phyloP scores from a whole-genome alignment of 2,113 vertebrate genomes.

The Semnopithecus entellus region DNA sequence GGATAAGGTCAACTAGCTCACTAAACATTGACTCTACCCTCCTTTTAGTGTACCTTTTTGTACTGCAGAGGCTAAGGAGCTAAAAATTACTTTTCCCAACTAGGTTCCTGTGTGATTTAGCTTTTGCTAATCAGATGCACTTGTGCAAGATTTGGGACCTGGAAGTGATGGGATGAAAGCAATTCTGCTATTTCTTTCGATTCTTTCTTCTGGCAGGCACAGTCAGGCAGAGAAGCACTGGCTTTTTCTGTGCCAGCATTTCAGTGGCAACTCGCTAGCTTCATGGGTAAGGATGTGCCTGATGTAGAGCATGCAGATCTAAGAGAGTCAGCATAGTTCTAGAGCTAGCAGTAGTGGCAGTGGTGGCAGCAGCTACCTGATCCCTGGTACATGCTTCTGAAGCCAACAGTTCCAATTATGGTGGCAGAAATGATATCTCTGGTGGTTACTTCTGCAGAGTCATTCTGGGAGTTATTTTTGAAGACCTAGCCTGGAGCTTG shows the following conservation, averaged over 20 bases:
- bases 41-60: background rate
- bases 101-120: background rate
- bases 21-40: background rate
- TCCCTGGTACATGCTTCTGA: background rate
- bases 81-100: background rate
- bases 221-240: background rate
- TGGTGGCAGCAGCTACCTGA: background rate
- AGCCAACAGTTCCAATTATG: background rate
- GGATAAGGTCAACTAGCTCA: background rate
- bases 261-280: background rate
- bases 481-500: background rate
- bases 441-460: background rate
- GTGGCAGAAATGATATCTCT: background rate
- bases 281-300: background rate
- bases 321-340: background rate
- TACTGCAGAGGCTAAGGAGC: background rate
- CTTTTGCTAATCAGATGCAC: conserved; percentile 4
- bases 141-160: background rate
- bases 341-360: background rate
- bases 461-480: background rate
- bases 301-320: background rate
- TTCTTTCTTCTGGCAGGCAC: background rate
- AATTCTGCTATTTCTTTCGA: conserved; percentile 4
- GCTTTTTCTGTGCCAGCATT: background rate
- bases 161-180: background rate